phyloP scores from a whole-genome alignment of 2,888 invertebrate species.

The Eilema caniola region DNA sequence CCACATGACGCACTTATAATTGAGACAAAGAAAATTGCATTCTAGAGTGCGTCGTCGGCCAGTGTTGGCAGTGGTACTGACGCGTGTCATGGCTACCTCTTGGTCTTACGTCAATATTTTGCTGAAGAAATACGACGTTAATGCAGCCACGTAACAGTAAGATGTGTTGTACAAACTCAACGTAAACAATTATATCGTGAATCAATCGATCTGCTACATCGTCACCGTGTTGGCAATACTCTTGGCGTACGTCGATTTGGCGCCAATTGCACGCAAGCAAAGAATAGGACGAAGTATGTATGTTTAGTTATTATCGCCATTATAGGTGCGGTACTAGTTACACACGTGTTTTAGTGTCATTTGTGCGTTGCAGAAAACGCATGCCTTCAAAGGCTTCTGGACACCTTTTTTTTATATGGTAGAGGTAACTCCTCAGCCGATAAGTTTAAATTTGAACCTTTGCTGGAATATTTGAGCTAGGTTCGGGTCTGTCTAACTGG shows the following conservation, averaged over 20 bases:
- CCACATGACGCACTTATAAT: neutral
- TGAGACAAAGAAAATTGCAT: conserved; percentile 1
- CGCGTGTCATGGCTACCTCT: neutral
- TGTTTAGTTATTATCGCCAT: neutral
- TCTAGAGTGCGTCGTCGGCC: neutral
- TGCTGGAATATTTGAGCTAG: neutral
- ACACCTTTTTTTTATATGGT: neutral
- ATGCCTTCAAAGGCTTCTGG: neutral
- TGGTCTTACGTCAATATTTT: neutral
- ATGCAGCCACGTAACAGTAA: neutral
- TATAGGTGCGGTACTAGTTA: neutral
- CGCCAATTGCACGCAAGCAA: neutral
- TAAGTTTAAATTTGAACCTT: neutral
- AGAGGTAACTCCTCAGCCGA: neutral
- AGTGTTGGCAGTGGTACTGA: neutral
- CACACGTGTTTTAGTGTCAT: neutral
- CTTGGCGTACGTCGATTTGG: neutral
- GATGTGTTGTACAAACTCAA: neutral
- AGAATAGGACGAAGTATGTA: neutral
- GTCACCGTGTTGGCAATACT: neutral
- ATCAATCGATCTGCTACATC: neutral
- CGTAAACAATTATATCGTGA: neutral
- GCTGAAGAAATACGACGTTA: neutral
- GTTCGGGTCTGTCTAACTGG: neutral
- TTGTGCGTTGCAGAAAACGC: neutral